Evolutionary conservation across 2,888 invertebrate species (phyloP).

Genomic region (Vesta saturnalis): DNA sequence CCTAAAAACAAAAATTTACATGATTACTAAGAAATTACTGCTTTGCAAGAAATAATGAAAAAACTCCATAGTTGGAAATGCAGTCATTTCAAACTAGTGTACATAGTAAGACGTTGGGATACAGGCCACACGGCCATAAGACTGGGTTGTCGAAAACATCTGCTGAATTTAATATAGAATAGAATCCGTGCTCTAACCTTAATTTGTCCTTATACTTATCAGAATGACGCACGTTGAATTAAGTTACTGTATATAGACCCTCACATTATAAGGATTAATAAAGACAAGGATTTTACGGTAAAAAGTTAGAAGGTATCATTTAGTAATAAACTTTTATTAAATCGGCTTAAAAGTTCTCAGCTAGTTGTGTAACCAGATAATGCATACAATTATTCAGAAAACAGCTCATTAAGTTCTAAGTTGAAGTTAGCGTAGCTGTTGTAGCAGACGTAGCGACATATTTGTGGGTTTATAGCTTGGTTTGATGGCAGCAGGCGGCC

Average conservation of each 20-base stretch:
- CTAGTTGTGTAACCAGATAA: slow-evolving; percentile 34
- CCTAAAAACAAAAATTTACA: no score
- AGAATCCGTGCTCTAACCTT: slow-evolving; percentile 28
- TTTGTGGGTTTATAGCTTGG: slow-evolving; percentile 49
- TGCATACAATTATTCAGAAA: slow-evolving; percentile 40
- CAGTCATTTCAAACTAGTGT: neutral
- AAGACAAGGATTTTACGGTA: slow-evolving; percentile 8
- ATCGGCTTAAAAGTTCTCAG: slow-evolving; percentile 33
- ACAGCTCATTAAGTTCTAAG: slow-evolving; percentile 39
- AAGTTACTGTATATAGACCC: slow-evolving; percentile 12
- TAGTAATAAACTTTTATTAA: slow-evolving; percentile 22
- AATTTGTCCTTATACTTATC: slow-evolving; percentile 31
- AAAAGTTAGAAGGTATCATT: slow-evolving; percentile 18
- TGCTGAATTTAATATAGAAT: slow-evolving; percentile 42
- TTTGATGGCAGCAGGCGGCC: slow-evolving; percentile 50
- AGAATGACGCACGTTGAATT: slow-evolving; percentile 23
- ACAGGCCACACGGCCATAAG: slow-evolving; percentile 30
- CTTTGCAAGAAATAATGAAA: no score
- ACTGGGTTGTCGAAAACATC: slow-evolving; percentile 43
- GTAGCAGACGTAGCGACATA: slow-evolving; percentile 41
- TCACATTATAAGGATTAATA: slow-evolving; percentile 5
- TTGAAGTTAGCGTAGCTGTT: slow-evolving; percentile 31
- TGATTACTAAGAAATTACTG: no score
- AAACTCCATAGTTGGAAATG: neutral
- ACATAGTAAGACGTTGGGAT: slow-evolving; percentile 6